phyloP scores from a whole-genome alignment of 2,113 vertebrate species.

The Pao palembangensis region DNA sequence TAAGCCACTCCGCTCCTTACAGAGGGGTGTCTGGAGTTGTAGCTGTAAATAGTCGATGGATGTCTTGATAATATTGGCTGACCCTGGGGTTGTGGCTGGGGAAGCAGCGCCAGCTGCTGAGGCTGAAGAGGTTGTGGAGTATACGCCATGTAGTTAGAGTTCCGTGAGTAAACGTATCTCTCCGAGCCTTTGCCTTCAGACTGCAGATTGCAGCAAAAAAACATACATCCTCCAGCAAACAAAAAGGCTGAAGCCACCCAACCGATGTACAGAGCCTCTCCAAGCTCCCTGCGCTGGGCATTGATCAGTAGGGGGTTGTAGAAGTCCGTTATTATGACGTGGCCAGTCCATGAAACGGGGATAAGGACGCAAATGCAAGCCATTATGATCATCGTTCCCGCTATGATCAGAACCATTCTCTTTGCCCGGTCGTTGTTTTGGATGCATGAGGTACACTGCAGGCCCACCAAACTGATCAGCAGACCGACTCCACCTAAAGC shows the following conservation, averaged over 20 bases:
- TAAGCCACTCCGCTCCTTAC: slow-evolving; percentile 59
- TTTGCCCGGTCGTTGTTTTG: slow-evolving; percentile 65
- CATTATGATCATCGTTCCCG: slow-evolving; percentile 69
- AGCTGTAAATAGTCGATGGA: slow-evolving; percentile 60
- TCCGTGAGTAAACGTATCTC: slow-evolving; percentile 55
- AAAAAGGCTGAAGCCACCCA: slow-evolving; percentile 75
- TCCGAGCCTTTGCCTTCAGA: slow-evolving; percentile 37
- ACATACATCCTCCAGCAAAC: slow-evolving; percentile 73
- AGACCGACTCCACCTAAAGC: slow-evolving; percentile 73
- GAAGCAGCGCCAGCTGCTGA: slow-evolving; percentile 49
- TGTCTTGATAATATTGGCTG: slow-evolving; percentile 56
- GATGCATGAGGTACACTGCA: slow-evolving; percentile 77
- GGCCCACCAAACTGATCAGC: slow-evolving; percentile 74
- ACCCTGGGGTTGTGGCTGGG: slow-evolving; percentile 27
- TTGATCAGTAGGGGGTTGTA: slow-evolving; percentile 76
- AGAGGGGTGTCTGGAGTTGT: slow-evolving; percentile 65
- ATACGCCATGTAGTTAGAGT: slow-evolving; percentile 56
- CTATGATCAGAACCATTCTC: slow-evolving; percentile 63
- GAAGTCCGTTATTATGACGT: slow-evolving; percentile 76
- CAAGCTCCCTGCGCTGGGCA: slow-evolving; percentile 78
- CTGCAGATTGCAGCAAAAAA: slow-evolving; percentile 64
- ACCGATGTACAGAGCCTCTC: slow-evolving; percentile 79
- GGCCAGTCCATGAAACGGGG: slow-evolving; percentile 77
- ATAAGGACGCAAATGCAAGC: slow-evolving; percentile 70
- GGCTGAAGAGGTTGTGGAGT: slow-evolving; percentile 56